Conservation (phyloP, 2,113 vertebrate species). For the Pedetes capensis region DNA sequence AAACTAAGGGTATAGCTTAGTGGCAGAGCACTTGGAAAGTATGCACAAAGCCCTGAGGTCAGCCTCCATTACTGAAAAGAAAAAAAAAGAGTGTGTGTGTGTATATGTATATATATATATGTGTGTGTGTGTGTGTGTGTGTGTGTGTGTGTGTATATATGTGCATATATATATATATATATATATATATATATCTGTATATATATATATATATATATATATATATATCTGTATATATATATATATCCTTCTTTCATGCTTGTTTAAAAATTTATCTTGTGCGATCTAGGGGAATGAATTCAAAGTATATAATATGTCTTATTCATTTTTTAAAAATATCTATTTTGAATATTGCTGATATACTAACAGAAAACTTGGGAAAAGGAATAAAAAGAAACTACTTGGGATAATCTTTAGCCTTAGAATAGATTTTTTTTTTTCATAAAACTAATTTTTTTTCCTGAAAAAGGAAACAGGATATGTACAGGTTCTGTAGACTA, state of each 20-base stretch:
- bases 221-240: too few species aligned
- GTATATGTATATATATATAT: too few species aligned
- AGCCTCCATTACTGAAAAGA: too few species aligned
- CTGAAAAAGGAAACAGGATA: background rate
- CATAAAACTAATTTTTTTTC: slow-evolving; percentile 4
- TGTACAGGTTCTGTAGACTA: background rate
- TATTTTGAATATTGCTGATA: background rate
- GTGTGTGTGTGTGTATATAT: too few species aligned
- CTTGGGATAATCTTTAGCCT: background rate
- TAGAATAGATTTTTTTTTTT: slow-evolving; percentile 33
- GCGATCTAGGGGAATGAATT: background rate
- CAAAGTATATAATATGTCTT: background rate
- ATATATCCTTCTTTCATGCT: background rate
- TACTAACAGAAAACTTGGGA: background rate
- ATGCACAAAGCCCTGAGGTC: too few species aligned
- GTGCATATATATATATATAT: too few species aligned
- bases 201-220: too few species aligned
- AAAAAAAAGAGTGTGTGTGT: too few species aligned
- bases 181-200: too few species aligned
- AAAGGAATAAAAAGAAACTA: background rate
- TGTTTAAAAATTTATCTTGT: slow-evolving; percentile 9
- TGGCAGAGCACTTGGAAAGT: too few species aligned
- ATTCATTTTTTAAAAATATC: background rate
- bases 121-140: too few species aligned
- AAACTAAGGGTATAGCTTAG: too few species aligned